phyloP scores from a whole-genome alignment of 23 tunicate species.

The Corella eumyota region DNA sequence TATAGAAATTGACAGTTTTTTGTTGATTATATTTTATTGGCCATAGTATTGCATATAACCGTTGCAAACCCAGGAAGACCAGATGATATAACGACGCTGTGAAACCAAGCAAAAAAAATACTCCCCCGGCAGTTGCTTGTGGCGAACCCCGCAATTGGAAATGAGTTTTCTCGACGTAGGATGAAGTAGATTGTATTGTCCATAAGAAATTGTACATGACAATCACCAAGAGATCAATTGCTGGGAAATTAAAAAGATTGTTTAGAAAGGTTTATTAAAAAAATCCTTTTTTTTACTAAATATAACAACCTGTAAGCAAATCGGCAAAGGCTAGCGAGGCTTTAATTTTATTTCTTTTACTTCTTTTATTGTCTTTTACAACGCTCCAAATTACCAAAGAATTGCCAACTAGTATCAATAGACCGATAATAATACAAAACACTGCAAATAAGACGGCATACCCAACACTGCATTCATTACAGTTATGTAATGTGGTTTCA shows the following conservation, averaged over 20 bases:
- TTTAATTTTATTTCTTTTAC: conserved; percentile 13
- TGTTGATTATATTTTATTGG: conserved; percentile 17
- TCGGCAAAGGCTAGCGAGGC: conserved; percentile 26
- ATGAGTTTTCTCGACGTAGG: conserved; percentile 6
- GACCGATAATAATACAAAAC: conserved; percentile 10
- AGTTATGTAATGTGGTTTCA: too few species aligned
- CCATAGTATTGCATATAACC: conserved; percentile 17
- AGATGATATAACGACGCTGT: conserved; percentile 39
- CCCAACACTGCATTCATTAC: too few species aligned
- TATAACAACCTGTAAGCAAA: conserved; percentile 17
- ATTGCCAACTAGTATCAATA: conserved; percentile 19
- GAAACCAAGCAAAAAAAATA: conserved; percentile 20
- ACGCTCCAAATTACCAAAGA: conserved; percentile 16
- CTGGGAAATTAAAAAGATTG: too few species aligned
- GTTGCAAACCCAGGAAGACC: conserved; percentile 9
- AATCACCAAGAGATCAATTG: conserved; percentile 6
- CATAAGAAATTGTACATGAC: conserved; percentile 6
- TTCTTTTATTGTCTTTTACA: background rate
- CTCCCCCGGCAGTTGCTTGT: conserved; percentile 12
- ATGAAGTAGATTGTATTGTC: conserved; percentile 8
- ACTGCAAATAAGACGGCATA: too few species aligned
- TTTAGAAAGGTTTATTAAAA: too few species aligned
- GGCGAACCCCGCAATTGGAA: conserved; percentile 1
- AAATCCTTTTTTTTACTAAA: background rate
- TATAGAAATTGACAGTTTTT: background rate